Evolutionary conservation across 2,113 vertebrate genomes (phyloP).

Genomic region (Erythrocercus mccallii): DNA sequence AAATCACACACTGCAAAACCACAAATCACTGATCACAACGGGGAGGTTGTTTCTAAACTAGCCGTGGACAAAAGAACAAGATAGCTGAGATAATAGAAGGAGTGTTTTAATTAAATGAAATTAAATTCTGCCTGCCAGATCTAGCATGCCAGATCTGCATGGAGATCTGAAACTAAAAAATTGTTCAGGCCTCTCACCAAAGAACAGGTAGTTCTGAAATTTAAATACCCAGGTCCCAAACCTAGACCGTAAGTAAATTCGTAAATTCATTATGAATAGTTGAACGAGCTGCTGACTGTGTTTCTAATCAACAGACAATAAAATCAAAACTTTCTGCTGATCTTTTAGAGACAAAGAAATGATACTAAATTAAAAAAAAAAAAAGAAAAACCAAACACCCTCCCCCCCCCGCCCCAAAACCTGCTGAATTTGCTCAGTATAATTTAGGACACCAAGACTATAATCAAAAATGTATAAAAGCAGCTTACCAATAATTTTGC

Average conservation of each 20-base stretch:
- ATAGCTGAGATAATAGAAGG: constrained; percentile 5
- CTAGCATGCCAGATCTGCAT: neutral
- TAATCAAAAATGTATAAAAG: neutral
- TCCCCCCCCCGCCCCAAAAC: neutral
- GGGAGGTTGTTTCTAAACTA: constrained; percentile 6
- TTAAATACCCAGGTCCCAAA: neutral
- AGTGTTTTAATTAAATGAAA: constrained; percentile 51
- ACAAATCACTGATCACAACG: constrained; percentile 55
- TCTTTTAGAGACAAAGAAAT: neutral
- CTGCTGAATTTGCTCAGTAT: neutral
- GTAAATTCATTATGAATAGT: neutral
- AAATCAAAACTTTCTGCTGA: neutral
- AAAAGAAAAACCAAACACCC: neutral
- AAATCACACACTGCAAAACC: constrained; percentile 36
- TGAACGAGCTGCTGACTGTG: neutral
- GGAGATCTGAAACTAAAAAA: neutral
- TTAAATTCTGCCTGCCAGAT: neutral
- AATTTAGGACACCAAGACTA: neutral
- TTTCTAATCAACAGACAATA: neutral
- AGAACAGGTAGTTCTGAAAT: neutral
- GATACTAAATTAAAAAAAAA: neutral
- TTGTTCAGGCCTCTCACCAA: neutral
- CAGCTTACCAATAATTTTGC: neutral
- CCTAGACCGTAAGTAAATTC: accelerated
- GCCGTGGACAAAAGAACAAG: constrained; percentile 20